A percentile compares a stretch with the other conserved stretches of the same genome.
phyloP scores from a whole-genome alignment of 2,113 vertebrate species.

The Zingel zingel region DNA sequence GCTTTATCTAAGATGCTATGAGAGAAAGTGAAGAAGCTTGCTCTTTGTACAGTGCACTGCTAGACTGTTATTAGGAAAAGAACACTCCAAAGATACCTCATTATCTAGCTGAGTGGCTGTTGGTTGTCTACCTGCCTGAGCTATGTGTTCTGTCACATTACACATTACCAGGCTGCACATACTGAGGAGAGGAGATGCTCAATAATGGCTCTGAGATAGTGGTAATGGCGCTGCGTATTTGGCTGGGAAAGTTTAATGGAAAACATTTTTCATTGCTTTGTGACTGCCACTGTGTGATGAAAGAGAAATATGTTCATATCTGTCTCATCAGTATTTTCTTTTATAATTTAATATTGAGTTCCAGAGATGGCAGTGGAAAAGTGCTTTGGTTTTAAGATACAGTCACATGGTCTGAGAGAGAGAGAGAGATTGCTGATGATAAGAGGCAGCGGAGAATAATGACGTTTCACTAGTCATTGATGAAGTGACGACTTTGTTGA shows the following conservation, averaged over 20 bases:
- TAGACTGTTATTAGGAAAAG: slow-evolving; percentile 35
- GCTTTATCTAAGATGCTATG: not conserved
- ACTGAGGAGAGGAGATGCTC: slow-evolving; percentile 34
- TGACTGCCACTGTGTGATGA: slow-evolving; percentile 5
- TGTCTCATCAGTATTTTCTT: not conserved
- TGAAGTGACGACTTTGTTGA: slow-evolving; percentile 10
- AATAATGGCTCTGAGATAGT: slow-evolving; percentile 34
- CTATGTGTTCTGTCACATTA: slow-evolving; percentile 37
- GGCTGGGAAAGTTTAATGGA: slow-evolving; percentile 12
- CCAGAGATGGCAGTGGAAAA: not conserved
- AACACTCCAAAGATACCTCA: slow-evolving; percentile 45
- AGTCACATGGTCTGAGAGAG: not conserved
- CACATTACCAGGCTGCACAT: slow-evolving; percentile 21
- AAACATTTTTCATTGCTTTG: slow-evolving; percentile 29
- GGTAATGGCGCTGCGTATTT: slow-evolving; percentile 32
- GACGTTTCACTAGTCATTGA: slow-evolving; percentile 33
- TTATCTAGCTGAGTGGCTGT: slow-evolving; percentile 50
- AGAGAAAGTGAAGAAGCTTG: slow-evolving; percentile 9
- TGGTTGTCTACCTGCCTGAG: slow-evolving; percentile 28
- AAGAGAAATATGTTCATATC: slow-evolving; percentile 3
- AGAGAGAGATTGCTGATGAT: not conserved
- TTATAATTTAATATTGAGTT: not conserved
- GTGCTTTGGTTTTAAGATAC: not conserved
- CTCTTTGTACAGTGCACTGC: slow-evolving; percentile 19
- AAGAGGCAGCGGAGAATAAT: not conserved